phyloP scores from a whole-genome alignment of 2,113 vertebrate genomes.

The Pica pica region DNA sequence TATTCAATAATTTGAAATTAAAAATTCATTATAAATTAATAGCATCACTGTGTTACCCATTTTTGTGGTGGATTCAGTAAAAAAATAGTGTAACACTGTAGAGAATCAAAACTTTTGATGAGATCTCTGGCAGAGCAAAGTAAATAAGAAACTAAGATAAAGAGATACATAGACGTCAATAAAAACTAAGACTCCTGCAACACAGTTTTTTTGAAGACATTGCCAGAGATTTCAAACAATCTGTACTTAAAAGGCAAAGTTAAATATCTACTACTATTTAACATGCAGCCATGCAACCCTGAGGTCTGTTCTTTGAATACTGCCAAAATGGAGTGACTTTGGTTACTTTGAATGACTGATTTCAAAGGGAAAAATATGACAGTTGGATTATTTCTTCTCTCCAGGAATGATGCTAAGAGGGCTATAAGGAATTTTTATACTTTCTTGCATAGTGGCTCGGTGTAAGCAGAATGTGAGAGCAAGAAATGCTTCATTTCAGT shows the following conservation, averaged over 20 bases:
- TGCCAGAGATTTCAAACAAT: not conserved
- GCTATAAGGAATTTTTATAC: not conserved
- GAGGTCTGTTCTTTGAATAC: not conserved
- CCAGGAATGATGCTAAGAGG: not conserved
- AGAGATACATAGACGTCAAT: not conserved
- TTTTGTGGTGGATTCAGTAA: not conserved
- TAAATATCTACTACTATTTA: constrained; percentile 27
- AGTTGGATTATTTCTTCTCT: not conserved
- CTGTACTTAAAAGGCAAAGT: not conserved
- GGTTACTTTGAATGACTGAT: not conserved
- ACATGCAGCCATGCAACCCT: not conserved
- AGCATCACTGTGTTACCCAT: not conserved
- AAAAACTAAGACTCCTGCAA: constrained; percentile 10
- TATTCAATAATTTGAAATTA: not conserved
- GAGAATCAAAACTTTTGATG: not conserved
- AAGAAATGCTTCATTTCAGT: not conserved
- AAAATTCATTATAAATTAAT: not conserved
- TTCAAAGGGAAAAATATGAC: not conserved
- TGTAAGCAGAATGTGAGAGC: not conserved
- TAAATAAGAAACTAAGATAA: constrained; percentile 51
- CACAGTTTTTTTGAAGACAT: not conserved
- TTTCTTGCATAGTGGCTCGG: not conserved
- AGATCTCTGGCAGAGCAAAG: not conserved
- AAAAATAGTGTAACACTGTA: not conserved
- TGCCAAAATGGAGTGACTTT: not conserved